These are phyloP conservation scores for Cyrtonyx montezumae DNA, from an alignment of 2,113 vertebrate species.

Conservation along the genomic window DNA sequence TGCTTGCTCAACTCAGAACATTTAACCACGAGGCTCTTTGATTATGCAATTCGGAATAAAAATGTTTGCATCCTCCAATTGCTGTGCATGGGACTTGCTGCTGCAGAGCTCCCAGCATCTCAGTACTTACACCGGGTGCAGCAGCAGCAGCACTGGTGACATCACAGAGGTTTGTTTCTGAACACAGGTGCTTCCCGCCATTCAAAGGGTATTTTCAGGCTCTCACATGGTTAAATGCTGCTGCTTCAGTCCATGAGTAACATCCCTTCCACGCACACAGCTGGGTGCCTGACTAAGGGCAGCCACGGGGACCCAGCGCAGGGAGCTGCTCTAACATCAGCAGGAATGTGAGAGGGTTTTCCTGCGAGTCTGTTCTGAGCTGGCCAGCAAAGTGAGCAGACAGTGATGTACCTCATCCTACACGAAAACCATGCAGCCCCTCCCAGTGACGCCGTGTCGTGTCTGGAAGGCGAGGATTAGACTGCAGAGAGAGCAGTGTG, in stretches of 20 bases:
- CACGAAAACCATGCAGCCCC: neutral
- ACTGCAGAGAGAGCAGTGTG: neutral
- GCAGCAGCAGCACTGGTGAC: neutral
- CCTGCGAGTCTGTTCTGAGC: neutral
- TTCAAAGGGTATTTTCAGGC: neutral
- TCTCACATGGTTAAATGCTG: neutral
- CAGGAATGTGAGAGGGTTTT: neutral
- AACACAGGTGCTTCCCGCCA: constrained; percentile 37
- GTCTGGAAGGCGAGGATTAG: neutral
- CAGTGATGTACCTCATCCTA: neutral
- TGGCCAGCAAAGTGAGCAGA: neutral
- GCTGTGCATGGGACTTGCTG: accelerated
- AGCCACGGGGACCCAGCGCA: neutral
- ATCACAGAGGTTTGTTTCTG: neutral
- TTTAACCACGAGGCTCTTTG: neutral
- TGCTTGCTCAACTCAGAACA: neutral
- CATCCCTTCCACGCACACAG: neutral
- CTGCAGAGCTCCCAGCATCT: neutral
- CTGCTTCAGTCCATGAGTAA: neutral
- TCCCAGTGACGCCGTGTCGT: neutral
- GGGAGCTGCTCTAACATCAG: neutral
- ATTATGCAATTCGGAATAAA: neutral
- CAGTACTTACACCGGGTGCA: neutral
- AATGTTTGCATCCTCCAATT: neutral
- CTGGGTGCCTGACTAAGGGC: neutral